Evolutionary conservation across 2,797 vertebrate species (phyloP), one percentile per base, ranked within the genome.

Genomic region (Sebastolobus altivelis): DNA sequence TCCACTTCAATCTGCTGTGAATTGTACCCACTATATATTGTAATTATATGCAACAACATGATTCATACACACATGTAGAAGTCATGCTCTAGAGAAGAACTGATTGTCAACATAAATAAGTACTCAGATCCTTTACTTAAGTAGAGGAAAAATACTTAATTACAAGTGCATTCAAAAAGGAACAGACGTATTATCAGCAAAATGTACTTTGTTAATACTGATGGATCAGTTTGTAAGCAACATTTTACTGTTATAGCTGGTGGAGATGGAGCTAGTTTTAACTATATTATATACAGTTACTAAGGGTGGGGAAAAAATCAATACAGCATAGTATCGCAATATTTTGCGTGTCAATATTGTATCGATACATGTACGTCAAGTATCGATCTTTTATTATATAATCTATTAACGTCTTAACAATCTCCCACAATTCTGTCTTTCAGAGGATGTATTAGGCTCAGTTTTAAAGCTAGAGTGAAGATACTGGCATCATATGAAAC

Each of bases 11-110:
- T 87, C 89, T 86, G 80, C 84, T 49, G 11, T 62, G 62, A 63
- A 81, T 76, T 62, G 56, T 22, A 37, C n/a, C n/a, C 13, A 13
- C 20, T 82, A 71, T 78, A 90, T 72, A 76, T 80, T 62, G 9
- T 84, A 83, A 88, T 87, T 83, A 65, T 40, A 71, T 79, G 74
- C 87, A 81, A 46, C 65, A 75, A 46, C 77, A 80, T 85, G 82
- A 68, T 88, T 79, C 8, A 16, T 65, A 77, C 37, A 79, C 54
- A 25, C 65, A 73, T 83, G 55, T 71, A 56, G 55, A 77, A 43
- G 66, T 59, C 69, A 73, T 6, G 25, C 43, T 65, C 8, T 2
- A 80, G 56, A 43, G 56, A 43, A 65, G 59, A 88, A 11, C 5
- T 1, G 31, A 63, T 3, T 43, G 49, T 61, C 54, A 9, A 29